Evolutionary conservation across 2,113 vertebrate species (phyloP), one percentile per base, ranked within the genome.

Genomic region (Physeter macrocephalus): DNA sequence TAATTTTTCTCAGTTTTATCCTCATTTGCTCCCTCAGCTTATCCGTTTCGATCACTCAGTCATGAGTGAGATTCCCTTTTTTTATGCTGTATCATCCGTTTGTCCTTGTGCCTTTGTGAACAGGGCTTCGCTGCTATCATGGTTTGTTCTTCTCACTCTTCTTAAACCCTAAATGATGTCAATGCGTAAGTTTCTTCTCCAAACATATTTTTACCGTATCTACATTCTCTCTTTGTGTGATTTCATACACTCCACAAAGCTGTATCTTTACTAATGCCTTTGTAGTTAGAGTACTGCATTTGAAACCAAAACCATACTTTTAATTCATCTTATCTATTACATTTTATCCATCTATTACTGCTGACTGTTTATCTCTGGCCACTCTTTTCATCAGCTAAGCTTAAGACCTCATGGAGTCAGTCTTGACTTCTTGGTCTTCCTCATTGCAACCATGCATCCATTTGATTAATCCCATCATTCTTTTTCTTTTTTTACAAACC

Each of bases 21-120:
- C 4, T 67, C 18, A 62, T 84, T 88, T 54, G 0, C 7, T 77
- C 27, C 5, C 14, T 81, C 23, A 17, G 20, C 64, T 36, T 27
- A 8, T 27, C n/a, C 62, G 57, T 81, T 81, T 86, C 49, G 10
- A 66, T 83, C 31, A 74, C 1, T 72, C 7, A 20, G 3, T 62
- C 20, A 15, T 66, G 34, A 88, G 3, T 72, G 6, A 82, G n/a
- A 67, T 92, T 59, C 4, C 41, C 9, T 21, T 52, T 80, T n/a
- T 91, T n/a, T 18, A 8, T 14, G 1, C 7, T 61, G 0, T n/a
- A 0, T 71, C 49, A 18, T 7, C 6, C 23, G 17, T 75, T 15
- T 64, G 5, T 82, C 57, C 21, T 71, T 34, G 5, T 39, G 31
- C 3, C 12, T 43, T 88, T 80, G 7, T 11, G 23, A 57, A 9